A percentile compares a stretch with the other conserved stretches of the same genome.
Evolutionary conservation across 2,113 vertebrate species (phyloP).

Genomic region (Phoxinus phoxinus): DNA sequence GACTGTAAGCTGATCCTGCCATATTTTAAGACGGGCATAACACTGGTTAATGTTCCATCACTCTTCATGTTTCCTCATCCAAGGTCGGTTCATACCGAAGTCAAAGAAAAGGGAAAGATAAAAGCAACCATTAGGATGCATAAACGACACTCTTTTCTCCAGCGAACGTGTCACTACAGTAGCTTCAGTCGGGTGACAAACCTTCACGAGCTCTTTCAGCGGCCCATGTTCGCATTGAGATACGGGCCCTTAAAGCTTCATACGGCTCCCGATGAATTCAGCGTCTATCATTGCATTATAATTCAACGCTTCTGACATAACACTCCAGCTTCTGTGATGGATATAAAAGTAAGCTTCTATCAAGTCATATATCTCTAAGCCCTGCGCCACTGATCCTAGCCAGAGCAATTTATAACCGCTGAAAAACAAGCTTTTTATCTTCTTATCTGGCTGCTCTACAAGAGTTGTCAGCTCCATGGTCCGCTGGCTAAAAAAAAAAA

Average conservation of each 20-base stretch:
- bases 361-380: constrained; percentile 47
- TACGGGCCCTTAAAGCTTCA: not conserved
- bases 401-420: constrained; percentile 38
- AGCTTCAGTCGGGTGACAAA: constrained; percentile 23
- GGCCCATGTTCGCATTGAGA: not conserved
- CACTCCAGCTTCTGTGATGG: constrained; percentile 40
- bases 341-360: constrained; percentile 46
- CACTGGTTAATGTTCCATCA: constrained; percentile 44
- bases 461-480: constrained; percentile 41
- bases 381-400: constrained; percentile 32
- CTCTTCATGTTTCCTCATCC: constrained; percentile 44
- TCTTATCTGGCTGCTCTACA: constrained; percentile 46
- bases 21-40: constrained; percentile 23
- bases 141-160: constrained; percentile 24
- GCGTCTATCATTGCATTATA: constrained; percentile 30
- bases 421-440: constrained; percentile 53
- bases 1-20: constrained; percentile 14
- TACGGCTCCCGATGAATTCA: not conserved
- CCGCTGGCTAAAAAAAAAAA: constrained; percentile 32
- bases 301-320: constrained; percentile 35
- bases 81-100: constrained; percentile 53
- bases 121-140: constrained; percentile 47
- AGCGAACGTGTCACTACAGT: constrained; percentile 7
- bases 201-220: not conserved
- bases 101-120: constrained; percentile 42